Base-by-base conservation (phyloP, 2,888 invertebrate species). In the Himalopsyche japonica region DNA sequence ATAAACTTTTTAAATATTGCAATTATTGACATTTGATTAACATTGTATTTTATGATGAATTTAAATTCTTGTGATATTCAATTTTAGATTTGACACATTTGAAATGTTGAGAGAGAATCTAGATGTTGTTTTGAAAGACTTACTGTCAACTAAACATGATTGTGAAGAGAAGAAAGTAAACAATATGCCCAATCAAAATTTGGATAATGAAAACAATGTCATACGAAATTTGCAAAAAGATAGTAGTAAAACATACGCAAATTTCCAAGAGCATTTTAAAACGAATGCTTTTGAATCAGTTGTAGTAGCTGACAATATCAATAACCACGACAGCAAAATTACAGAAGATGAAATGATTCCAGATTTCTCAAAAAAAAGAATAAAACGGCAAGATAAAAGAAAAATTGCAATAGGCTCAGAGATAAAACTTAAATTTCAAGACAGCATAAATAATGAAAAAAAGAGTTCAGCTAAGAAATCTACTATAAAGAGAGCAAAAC, bases 71-170 rank as follows among this genome's bases (percentile, higher is more conserved):
- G 15, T 43, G 15, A 15, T 43, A 4, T 43, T 43, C 7, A 37
- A 10, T 90, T 91, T 84, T 88, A 92, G 92, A 5, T 98, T 96
- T 90, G 97, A 97, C 88, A 98, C 97, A 0, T 98, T 98, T 89
- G 97, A 97, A 91, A 96, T 97, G 93, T 91, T 98, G 7, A 93
- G 97, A 88, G 97, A 97, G 91, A 96, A 96, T 88, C 90, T 97
- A 78, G 96, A 96, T 89, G 89, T 92, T 0, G 94, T 95, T 0
- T 90, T 97, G 76, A 94, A 93, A 88, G 94, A 95, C 87, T 90
- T 96, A 18, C 90, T 96, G 37, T 94, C 95, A 87, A 93, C 78
- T 7, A 81, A 81, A 8, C 20, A 30, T 20, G 77, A 82, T 18
- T 80, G 32, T n/a, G 30, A 24, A 57, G 34, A 80, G 7, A 57